Evolutionary conservation across 1,140 invertebrate genomes (phyloP), one percentile per base, ranked within the genome.

Genomic region (Melitaea cinxia): DNA sequence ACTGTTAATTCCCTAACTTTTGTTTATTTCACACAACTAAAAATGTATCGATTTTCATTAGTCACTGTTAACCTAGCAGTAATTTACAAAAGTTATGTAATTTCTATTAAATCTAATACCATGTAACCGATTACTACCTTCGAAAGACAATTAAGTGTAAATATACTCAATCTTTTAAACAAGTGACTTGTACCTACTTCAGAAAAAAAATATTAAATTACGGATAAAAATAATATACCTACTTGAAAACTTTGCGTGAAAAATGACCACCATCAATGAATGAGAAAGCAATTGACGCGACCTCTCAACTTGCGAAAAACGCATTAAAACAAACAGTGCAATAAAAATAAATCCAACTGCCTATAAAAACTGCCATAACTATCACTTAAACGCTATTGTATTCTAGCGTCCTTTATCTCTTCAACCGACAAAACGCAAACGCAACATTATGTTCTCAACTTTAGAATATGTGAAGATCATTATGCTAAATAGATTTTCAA

Each of bases 341-440:
- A 85, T 92, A 91, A 92, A 92, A 91, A 91, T 92, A 91, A 92
- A 91, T 92, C 91, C 91, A 91, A 91, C 87, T 89, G 89, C 89
- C 91, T 86, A 92, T 91, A 92, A 92, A 91, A 91, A 88, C 79
- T 89, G 88, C 85, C 88, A 91, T 91, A 91, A 91, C 89, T 91
- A 91, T 91, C 88, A 91, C 89, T 92, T 91, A 91, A 89, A 85
- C 82, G 83, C 82, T 74, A 83, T 90, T 89, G 82, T 90, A 75
- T 70, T 75, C 66, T 69, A 74, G 67, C 78, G 76, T 68, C 77
- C 85, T 88, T 83, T 87, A 87, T 86, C 77, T 83, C 62, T 66
- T 60, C 71, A 61, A 68, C 72, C 73, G 74, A 68, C 77, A 61
- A 77, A 81, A 85, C 75, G 78, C 68, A 83, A 45, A 54, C 55